Evolutionary conservation across 2,113 vertebrate genomes (phyloP).

Genomic region (Aphyosemion australe): DNA sequence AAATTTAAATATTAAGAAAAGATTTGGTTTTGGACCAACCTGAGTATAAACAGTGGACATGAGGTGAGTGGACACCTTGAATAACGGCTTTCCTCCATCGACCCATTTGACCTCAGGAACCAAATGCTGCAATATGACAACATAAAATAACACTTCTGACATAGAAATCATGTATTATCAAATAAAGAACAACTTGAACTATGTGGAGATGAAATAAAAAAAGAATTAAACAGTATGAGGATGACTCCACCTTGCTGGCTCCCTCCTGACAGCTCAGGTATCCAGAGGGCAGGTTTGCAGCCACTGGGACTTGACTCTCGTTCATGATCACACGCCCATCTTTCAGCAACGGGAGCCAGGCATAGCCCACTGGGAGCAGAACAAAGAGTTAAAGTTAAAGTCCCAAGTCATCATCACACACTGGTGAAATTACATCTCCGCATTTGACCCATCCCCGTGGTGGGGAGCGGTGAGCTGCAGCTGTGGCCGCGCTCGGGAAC

Average conservation of each 20-base stretch:
- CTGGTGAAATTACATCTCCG: too few species aligned
- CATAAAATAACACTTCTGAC: background rate
- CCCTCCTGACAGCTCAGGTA: slow-evolving; percentile 91
- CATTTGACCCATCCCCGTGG: too few species aligned
- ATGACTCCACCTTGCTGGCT: slow-evolving; percentile 84
- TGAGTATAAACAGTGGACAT: slow-evolving; percentile 97
- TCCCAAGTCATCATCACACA: too few species aligned
- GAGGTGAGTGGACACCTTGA: slow-evolving; percentile 92
- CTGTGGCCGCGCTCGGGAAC: too few species aligned
- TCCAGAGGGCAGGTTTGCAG: slow-evolving; percentile 89
- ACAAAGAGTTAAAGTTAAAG: background rate
- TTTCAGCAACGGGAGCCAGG: slow-evolving; percentile 94
- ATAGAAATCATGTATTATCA: too few species aligned
- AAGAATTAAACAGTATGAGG: background rate
- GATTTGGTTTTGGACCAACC: slow-evolving; percentile 71
- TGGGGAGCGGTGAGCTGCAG: too few species aligned
- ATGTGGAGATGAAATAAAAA: background rate
- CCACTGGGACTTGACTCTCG: slow-evolving; percentile 88
- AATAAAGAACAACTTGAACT: too few species aligned
- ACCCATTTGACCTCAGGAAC: slow-evolving; percentile 97
- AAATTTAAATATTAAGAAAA: too few species aligned
- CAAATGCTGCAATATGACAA: slow-evolving; percentile 81
- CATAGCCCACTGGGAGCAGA: slow-evolving; percentile 87
- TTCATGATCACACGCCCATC: slow-evolving; percentile 92
- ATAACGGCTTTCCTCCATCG: slow-evolving; percentile 91